phyloP scores from a whole-genome alignment of 2,888 invertebrate genomes.

The Odontothrips loti region DNA sequence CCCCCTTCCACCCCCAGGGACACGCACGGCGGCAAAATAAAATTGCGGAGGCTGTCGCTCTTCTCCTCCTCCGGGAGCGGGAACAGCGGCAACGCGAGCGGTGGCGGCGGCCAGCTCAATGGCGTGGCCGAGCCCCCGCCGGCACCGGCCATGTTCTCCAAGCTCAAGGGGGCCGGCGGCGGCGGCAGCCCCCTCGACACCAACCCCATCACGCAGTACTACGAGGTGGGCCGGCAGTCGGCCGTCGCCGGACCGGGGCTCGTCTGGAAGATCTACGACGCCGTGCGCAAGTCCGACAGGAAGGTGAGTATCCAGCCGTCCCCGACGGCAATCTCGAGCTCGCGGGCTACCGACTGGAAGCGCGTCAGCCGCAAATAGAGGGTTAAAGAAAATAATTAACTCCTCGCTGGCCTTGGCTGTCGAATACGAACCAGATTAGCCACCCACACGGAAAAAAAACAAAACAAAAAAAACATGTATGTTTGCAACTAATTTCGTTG shows the following conservation, averaged over 20 bases:
- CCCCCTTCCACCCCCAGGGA: background rate
- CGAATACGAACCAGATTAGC: no score
- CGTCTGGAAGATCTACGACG: conserved; percentile 89
- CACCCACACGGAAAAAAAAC: no score
- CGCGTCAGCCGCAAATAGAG: no score
- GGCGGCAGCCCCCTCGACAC: conserved; percentile 57
- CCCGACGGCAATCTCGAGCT: no score
- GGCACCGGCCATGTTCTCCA: conserved; percentile 64
- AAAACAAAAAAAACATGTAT: no score
- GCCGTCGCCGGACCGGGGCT: conserved; percentile 83
- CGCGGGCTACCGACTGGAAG: no score
- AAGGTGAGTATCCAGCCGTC: no score
- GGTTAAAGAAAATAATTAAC: no score
- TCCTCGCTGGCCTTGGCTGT: no score
- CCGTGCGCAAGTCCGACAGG: conserved; percentile 79
- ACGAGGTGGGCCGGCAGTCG: conserved; percentile 77
- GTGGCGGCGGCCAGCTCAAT: conserved; percentile 2
- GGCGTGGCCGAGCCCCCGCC: conserved; percentile 36
- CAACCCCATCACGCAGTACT: conserved; percentile 82
- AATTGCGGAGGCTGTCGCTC: conserved; percentile 14
- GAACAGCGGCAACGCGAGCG: conserved; percentile 16
- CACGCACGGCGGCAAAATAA: conserved; percentile 4
- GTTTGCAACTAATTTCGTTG: no score
- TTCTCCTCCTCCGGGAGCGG: conserved; percentile 25
- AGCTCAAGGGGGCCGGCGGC: conserved; percentile 57